Percentiles rank a stretch among this genome's conserved stretches.
Conservation (phyloP, 2,888 invertebrate species). For the Pyrocoelia pectoralis region DNA sequence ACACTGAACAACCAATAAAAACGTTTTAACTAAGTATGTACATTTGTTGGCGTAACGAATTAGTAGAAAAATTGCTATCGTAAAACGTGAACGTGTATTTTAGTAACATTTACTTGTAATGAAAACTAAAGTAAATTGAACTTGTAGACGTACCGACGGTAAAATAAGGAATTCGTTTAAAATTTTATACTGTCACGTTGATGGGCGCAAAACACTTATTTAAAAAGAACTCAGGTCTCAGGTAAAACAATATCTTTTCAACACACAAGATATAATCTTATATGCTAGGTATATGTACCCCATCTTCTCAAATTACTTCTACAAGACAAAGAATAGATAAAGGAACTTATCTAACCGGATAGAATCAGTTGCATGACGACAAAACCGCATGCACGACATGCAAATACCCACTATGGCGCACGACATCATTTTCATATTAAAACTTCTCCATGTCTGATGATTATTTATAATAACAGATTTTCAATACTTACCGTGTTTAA, state of each 20-base stretch:
- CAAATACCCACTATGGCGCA: background rate
- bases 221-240: background rate
- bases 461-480: too few species aligned
- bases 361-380: background rate
- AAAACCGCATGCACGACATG: background rate
- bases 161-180: background rate
- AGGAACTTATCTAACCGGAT: background rate
- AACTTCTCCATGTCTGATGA: background rate
- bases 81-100: slow-evolving; percentile 1
- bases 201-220: background rate
- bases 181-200: background rate
- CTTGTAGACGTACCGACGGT: background rate
- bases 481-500: too few species aligned
- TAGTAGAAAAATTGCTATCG: background rate
- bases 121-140: background rate
- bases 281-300: too few species aligned
- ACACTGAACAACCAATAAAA: slow-evolving; percentile 1
- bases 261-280: background rate
- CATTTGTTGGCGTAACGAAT: background rate
- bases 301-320: background rate
- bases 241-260: too few species aligned
- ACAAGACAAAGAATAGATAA: background rate
- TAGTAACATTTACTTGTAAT: background rate
- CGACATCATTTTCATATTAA: background rate
- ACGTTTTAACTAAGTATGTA: background rate